Evolutionary conservation across 2,888 invertebrate species (phyloP).

Genomic region (Platerodrilus igneus): DNA sequence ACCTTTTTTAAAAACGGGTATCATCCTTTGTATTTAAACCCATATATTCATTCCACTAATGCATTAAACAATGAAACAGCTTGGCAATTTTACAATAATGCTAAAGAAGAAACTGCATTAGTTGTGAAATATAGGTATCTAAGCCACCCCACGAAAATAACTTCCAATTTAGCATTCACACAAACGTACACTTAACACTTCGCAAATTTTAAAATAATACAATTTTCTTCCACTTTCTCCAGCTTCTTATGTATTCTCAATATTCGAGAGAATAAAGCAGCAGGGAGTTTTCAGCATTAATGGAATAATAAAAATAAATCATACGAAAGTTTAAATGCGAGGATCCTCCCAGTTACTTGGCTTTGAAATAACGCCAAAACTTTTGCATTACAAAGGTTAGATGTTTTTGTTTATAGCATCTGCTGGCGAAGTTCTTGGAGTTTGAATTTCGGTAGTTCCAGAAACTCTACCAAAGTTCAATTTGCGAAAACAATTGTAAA

Average conservation of each 20-base stretch:
- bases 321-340: slow-evolving; percentile 17
- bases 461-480: slow-evolving; percentile 21
- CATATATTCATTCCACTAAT: no score
- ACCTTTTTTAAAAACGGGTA: no score
- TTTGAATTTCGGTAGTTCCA: slow-evolving; percentile 17
- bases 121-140: no score
- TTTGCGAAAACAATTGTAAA: slow-evolving; percentile 21
- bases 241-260: slow-evolving; percentile 5
- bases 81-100: no score
- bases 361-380: slow-evolving; percentile 23
- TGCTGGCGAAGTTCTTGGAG: slow-evolving; percentile 21
- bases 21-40: no score
- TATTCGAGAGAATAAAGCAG: slow-evolving; percentile 9
- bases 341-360: slow-evolving; percentile 20
- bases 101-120: no score
- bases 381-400: slow-evolving; percentile 23
- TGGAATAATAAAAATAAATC: slow-evolving; percentile 19
- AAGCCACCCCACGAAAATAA: no score
- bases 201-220: slow-evolving; percentile 3
- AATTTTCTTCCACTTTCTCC: slow-evolving; percentile 5
- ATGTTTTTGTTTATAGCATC: slow-evolving; percentile 23
- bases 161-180: no score
- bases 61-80: no score
- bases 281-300: slow-evolving; percentile 8
- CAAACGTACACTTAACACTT: no score